Evolutionary conservation across 1,140 invertebrate species (phyloP), one percentile per base, ranked within the genome.

Genomic region (Episyrphus balteatus): DNA sequence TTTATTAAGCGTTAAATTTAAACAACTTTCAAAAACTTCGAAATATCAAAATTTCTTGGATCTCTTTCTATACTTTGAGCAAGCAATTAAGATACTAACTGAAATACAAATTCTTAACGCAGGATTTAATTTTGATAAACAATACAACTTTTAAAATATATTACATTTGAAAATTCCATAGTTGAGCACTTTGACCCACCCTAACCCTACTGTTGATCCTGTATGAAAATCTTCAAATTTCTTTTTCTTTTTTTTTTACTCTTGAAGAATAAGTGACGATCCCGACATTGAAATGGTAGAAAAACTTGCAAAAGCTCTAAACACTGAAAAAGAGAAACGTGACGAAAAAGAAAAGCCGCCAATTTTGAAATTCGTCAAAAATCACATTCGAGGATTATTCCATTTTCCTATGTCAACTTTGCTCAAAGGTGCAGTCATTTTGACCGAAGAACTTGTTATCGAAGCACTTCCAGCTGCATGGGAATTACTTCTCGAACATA

Each of bases 401-500:
- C 93, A 98, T 62, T 81, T 85, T 42, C 89, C 92, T 0, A 66
- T 99, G 38, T 88, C 92, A 0, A 79, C 86, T 1, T 67, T 98
- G 39, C 77, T 93, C 0, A 99, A 99, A 75, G 88, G 92, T 5
- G 89, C 91, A 0, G 86, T 93, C 1, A 82, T 95, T 2, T 75
- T 98, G 56, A 75, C 79, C 10, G 90, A 93, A 56, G 90, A 96
- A 34, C 75, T 88, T 51, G 93, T 94, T 56, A 74, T 84, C 14
- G 87, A 94, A 51, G 81, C 92, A 8, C 75, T 97, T 40, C 83
- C 88, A 0, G 83, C 94, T 6, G 87, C 90, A 5, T 99, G 96
- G 96, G 87, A 95, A 61, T 73, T 98, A 3, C 70, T 99, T 3
- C 68, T 98, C 31, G 90, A 95, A 59, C 76, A 78, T 0, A 83